Percentiles rank a stretch among this genome's conserved stretches.
phyloP scores from a whole-genome alignment of 1,140 invertebrate genomes.

The Marisa cornuarietis region DNA sequence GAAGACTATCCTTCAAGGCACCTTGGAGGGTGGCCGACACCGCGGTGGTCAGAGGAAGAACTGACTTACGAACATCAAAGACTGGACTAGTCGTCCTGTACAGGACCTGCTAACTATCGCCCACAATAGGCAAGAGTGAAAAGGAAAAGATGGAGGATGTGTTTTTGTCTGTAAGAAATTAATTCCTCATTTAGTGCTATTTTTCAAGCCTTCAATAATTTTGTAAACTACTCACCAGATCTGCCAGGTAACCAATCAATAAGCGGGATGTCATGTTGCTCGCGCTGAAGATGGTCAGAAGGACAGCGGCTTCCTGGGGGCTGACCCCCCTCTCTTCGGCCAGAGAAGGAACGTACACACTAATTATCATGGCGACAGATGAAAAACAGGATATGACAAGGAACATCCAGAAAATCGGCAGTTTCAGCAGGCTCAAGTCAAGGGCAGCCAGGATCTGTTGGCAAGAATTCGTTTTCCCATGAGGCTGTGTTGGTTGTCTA shows the following conservation, averaged over 20 bases:
- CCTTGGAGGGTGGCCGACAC: no score
- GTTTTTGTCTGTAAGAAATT: no score
- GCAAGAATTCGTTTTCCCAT: not conserved
- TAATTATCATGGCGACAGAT: not conserved
- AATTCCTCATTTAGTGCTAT: no score
- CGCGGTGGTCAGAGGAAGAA: no score
- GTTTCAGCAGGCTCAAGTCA: slow-evolving; percentile 27
- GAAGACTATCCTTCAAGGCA: no score
- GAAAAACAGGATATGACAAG: slow-evolving; percentile 8
- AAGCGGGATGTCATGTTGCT: slow-evolving; percentile 19
- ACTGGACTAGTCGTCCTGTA: no score
- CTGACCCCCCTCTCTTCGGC: slow-evolving; percentile 25
- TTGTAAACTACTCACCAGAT: slow-evolving; percentile 7
- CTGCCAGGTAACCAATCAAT: slow-evolving; percentile 22
- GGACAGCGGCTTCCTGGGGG: slow-evolving; percentile 22
- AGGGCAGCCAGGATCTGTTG: not conserved
- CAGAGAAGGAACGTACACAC: slow-evolving; percentile 30
- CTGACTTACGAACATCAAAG: no score
- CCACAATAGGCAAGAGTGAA: no score
- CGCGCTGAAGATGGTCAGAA: slow-evolving; percentile 26
- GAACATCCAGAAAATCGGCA: slow-evolving; percentile 22
- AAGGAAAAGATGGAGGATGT: no score
- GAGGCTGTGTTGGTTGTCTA: no score
- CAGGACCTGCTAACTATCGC: no score
- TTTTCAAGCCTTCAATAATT: no score